Conservation (phyloP, 1,140 invertebrate genomes). For the Luehdorfia chinensis region DNA sequence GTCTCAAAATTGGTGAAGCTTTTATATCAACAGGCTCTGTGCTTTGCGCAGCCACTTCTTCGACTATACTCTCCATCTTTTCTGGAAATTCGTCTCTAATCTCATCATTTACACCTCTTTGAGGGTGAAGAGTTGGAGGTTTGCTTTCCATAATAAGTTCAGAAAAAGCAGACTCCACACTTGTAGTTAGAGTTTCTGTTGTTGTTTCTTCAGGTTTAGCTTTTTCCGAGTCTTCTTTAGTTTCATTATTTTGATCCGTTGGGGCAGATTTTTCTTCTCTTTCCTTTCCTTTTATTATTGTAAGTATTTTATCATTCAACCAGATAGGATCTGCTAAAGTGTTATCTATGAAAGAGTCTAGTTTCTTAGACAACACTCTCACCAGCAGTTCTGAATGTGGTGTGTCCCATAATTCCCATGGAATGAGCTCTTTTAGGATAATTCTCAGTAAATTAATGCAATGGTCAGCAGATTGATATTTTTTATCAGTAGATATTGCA, state of each 20-base stretch:
- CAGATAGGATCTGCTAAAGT: constrained; percentile 72
- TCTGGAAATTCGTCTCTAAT: constrained; percentile 18
- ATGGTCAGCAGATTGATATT: constrained; percentile 71
- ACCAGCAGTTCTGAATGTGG: constrained; percentile 80
- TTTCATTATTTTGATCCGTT: constrained; percentile 18
- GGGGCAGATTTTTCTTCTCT: constrained; percentile 17
- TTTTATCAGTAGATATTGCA: constrained; percentile 58
- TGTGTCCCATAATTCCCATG: constrained; percentile 82
- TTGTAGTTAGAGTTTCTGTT: too few relatives aligned
- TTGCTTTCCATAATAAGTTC: constrained; percentile 20
- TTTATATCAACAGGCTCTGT: constrained; percentile 50
- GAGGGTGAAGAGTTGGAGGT: background rate
- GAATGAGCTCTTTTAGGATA: constrained; percentile 79
- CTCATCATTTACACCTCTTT: constrained; percentile 6
- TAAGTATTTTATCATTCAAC: constrained; percentile 74
- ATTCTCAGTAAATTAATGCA: constrained; percentile 79
- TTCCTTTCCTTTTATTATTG: constrained; percentile 30
- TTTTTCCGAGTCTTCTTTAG: constrained; percentile 6
- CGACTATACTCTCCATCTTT: constrained; percentile 31
- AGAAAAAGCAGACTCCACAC: constrained; percentile 11
- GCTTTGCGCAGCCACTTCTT: constrained; percentile 30
- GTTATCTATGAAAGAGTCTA: constrained; percentile 71
- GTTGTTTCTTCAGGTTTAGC: constrained; percentile 16
- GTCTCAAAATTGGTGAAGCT: constrained; percentile 47
- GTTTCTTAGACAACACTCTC: constrained; percentile 79